Evolutionary conservation across 2,113 vertebrate genomes (phyloP).

Genomic region (Burhinus oedicnemus): DNA sequence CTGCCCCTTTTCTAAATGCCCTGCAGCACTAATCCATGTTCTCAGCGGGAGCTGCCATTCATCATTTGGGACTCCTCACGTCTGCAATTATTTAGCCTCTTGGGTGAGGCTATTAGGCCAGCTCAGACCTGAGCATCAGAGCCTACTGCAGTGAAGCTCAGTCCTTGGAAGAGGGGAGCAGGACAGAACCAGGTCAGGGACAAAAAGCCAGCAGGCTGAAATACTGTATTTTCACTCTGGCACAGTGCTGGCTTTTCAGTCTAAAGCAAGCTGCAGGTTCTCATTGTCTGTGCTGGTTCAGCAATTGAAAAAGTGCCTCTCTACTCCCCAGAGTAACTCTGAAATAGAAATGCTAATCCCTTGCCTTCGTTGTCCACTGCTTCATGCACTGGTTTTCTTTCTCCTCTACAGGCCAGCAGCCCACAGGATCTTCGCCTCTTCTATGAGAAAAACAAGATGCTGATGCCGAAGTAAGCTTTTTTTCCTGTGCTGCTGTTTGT

Average conservation of each 20-base stretch:
- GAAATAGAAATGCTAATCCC: background rate
- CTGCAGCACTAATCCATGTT: slow-evolving; percentile 33
- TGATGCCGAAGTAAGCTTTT: slow-evolving; percentile 88
- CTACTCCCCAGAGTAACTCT: background rate
- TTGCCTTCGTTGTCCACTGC: background rate
- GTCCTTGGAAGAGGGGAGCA: background rate
- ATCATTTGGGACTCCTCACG: background rate
- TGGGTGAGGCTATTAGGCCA: slow-evolving; percentile 31
- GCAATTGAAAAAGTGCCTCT: background rate
- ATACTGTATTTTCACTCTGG: background rate
- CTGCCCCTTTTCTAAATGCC: slow-evolving; percentile 25
- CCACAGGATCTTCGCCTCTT: slow-evolving; percentile 94
- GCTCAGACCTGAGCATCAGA: slow-evolving; percentile 10
- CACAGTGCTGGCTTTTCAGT: background rate
- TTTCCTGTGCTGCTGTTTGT: background rate
- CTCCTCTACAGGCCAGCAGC: slow-evolving; percentile 85
- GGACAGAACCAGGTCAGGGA: slow-evolving; percentile 5
- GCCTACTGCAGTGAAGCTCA: background rate
- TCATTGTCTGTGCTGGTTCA: background rate
- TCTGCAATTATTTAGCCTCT: background rate
- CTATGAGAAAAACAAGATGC: slow-evolving; percentile 92
- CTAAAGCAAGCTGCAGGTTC: background rate
- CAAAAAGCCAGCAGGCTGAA: background rate
- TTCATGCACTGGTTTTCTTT: slow-evolving; percentile 1
- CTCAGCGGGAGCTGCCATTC: slow-evolving; percentile 47